These are phyloP conservation scores for Popillia japonica DNA, from an alignment of 1,140 invertebrate genomes.

Conservation along the genomic window DNA sequence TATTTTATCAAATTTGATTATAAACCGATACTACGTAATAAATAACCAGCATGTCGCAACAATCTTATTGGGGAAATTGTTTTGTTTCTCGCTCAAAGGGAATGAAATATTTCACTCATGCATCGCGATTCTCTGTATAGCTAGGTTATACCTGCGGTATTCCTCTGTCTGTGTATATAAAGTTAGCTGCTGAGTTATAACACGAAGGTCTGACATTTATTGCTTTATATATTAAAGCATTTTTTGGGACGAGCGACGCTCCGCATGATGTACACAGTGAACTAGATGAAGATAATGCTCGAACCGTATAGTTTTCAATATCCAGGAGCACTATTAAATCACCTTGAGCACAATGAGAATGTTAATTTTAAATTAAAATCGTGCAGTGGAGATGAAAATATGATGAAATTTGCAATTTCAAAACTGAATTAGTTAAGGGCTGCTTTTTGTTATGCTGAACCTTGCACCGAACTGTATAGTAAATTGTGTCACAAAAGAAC, in stretches of 20 bases:
- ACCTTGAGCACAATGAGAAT: neutral
- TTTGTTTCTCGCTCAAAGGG: constrained; percentile 6
- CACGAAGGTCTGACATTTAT: neutral
- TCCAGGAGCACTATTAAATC: neutral
- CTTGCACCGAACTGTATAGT: no score
- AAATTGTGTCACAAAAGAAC: no score
- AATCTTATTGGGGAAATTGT: constrained; percentile 19
- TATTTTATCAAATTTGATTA: neutral
- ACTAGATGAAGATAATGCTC: constrained; percentile 3
- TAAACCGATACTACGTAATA: constrained; percentile 13
- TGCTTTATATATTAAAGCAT: constrained; percentile 18
- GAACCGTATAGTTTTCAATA: neutral
- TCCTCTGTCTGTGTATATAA: neutral
- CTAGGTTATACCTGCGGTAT: neutral
- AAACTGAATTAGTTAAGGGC: neutral
- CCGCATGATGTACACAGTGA: neutral
- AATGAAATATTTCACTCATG: constrained; percentile 5
- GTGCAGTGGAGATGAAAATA: neutral
- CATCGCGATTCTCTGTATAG: neutral
- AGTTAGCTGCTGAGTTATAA: neutral
- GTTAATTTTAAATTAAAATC: neutral
- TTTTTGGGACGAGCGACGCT: neutral
- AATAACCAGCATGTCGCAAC: neutral
- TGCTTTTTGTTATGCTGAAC: neutral
- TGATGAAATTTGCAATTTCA: neutral